Base-by-base conservation (phyloP, 2,113 vertebrate genomes). In the Halichoeres trimaculatus region DNA sequence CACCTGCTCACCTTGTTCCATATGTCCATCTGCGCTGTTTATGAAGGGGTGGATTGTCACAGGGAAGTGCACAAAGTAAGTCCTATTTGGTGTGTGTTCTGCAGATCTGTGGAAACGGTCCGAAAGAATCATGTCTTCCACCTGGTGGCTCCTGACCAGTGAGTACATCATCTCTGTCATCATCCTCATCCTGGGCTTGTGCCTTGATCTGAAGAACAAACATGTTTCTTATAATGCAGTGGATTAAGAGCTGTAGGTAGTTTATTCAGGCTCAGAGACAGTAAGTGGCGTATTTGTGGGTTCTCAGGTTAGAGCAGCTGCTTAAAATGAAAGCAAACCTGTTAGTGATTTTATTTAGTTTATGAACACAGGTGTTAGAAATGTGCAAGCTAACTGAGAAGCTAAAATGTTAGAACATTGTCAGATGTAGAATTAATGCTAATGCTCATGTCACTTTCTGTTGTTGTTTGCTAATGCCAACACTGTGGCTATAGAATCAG, bases 91-190 rank as follows among this genome's bases (percentile, higher is more conserved):
- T 60, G 57, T 36, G 48, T 50, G 10, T n/a, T 8, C 3, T 67
- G 22, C 47, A 72, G 78, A 23, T 10, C 3, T 56, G 2, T 2
- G 56, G 51, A 38, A 10, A 0, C 11, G 8, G 0, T 47, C 13
- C 1, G 1, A 6, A 5, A 11, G 2, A 16, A 12, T 36, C 12
- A 48, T 1, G 17, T 5, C 3, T 4, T 65, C 9, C 54, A 53
- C 43, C 34, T 80, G 54, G 63, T 45, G 26, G 38, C 59, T 52
- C 61, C 79, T 36, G 59, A 76, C 0, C 41, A 64, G 84, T 86
- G n/a, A 86, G 83, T 71, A 45, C 35, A 50, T 38, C 26, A 10
- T 10, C 16, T 17, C 47, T 24, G 3, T 40, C 52, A 26, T 54
- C 24, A 30, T 30, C 52, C 8, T 16, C 53, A 19, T 48, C 45